Percentiles rank a stretch among this genome's conserved stretches.
Conservation (phyloP, 2,113 vertebrate species). For the Mustelus asterias region DNA sequence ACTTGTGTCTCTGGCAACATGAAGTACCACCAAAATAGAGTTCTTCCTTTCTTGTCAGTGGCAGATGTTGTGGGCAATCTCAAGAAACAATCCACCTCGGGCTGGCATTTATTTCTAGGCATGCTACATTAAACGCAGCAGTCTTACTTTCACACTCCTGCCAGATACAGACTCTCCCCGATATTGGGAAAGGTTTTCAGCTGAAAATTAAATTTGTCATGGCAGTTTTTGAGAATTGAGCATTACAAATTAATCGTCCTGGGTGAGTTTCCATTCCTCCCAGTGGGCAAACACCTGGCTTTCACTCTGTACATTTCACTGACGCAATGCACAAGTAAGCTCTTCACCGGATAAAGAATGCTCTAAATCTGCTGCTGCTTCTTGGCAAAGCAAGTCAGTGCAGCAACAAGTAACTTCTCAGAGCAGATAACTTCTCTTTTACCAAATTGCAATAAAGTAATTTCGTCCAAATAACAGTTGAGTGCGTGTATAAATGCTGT, state of each 20-base stretch:
- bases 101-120: neutral
- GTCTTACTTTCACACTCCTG: neutral
- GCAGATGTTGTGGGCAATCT: neutral
- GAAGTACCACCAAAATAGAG: neutral
- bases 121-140: neutral
- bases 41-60: neutral
- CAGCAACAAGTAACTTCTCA: neutral
- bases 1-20: neutral
- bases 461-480: neutral
- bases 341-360: neutral
- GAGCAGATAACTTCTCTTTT: neutral
- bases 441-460: neutral
- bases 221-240: neutral
- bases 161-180: neutral
- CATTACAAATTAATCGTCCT: neutral
- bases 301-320: neutral
- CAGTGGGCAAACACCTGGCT: constrained; percentile 6
- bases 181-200: neutral
- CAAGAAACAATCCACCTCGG: neutral
- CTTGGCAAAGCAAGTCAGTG: neutral
- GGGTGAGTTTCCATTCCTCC: neutral
- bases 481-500: neutral
- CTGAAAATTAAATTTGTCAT: neutral
- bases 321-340: neutral
- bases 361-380: neutral